Conservation (phyloP, 2,888 invertebrate genomes). For the Hirtodrosophila duncani region DNA sequence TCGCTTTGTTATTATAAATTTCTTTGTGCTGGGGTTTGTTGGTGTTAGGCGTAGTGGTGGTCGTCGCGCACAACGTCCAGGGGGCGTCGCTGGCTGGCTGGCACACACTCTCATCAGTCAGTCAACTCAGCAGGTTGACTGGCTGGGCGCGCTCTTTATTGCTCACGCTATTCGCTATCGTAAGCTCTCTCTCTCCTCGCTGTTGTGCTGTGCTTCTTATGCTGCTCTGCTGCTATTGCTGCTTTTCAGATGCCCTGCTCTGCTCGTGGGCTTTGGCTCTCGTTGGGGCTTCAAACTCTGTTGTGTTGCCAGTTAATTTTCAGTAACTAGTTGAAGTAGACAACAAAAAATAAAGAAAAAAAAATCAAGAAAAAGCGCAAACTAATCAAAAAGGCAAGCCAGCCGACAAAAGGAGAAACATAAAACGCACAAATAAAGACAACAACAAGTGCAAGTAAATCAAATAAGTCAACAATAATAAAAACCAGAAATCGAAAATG, state of each 20-base stretch:
- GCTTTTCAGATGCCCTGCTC: slow-evolving; percentile 50
- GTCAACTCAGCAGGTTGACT: slow-evolving; percentile 44
- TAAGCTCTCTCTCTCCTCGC: slow-evolving; percentile 11
- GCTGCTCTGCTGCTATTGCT: too few species aligned
- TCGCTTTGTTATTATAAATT: slow-evolving; percentile 66
- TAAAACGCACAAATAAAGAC: slow-evolving; percentile 21
- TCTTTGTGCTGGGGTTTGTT: slow-evolving; percentile 59
- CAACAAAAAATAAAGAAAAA: slow-evolving; percentile 47
- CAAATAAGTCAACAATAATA: slow-evolving; percentile 19
- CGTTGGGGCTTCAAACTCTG: slow-evolving; percentile 50
- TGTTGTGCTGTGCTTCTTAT: slow-evolving; percentile 36
- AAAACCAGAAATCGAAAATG: too few species aligned
- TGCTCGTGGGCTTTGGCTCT: slow-evolving; percentile 47
- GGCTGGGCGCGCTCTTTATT: slow-evolving; percentile 3
- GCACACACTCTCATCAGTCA: too few species aligned
- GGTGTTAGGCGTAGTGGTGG: slow-evolving; percentile 4
- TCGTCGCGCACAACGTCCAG: slow-evolving; percentile 15
- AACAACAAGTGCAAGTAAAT: slow-evolving; percentile 26
- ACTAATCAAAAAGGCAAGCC: slow-evolving; percentile 23
- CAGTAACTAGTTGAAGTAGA: slow-evolving; percentile 70
- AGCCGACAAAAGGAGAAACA: slow-evolving; percentile 12
- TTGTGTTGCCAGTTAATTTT: slow-evolving; percentile 71
- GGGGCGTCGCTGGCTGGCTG: too few species aligned
- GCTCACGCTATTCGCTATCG: slow-evolving; percentile 11
- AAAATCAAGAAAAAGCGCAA: slow-evolving; percentile 28